Evolutionary conservation across 2,797 vertebrate species (phyloP), one percentile per base, ranked within the genome.

Genomic region (Lindbergichthys nudifrons): DNA sequence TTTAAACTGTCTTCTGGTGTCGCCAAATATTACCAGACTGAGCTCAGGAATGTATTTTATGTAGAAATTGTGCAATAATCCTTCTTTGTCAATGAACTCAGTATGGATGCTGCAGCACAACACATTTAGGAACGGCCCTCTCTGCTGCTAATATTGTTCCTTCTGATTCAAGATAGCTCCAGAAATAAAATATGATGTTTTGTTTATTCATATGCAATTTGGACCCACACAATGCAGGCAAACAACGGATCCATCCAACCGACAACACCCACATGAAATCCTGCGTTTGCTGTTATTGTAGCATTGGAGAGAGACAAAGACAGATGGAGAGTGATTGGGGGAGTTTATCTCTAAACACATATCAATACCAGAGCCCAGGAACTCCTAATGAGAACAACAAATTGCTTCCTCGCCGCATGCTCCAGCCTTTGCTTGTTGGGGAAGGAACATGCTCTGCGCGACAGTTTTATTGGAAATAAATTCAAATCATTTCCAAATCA

Each of bases 281-380:
- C 2, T 36, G 32, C 32, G 47, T 50, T 68, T 19, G 36, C 65
- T 60, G 56, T 51, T 59, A 57, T 39, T 65, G 45, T 36, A 43
- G 16, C 60, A 32, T 36, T 56, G n/a, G 30, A 78, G 57, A 70
- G 64, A 60, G 47, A 78, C 68, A 65, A n/a, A 51, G 66, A 72
- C 41, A 70, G 65, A 80, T 63, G 66, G 73, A 66, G 62, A 58
- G 52, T 64, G 57, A 70, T 23, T 13, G 47, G 21, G 61, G 39
- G 47, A 79, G 77, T 82, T 77, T 64, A 75, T 70, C 66, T 67
- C 74, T 72, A 74, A 79, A 82, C 74, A 80, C 51, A 76, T 77
- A 67, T 80, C 72, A 58, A 78, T 81, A 75, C 45, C 73, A 71
- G 47, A 52, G 46, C 65, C 51, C 19, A 57, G 57, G 36, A 54